Evolutionary conservation across 2,113 vertebrate species (phyloP).

Genomic region (Talpa occidentalis): DNA sequence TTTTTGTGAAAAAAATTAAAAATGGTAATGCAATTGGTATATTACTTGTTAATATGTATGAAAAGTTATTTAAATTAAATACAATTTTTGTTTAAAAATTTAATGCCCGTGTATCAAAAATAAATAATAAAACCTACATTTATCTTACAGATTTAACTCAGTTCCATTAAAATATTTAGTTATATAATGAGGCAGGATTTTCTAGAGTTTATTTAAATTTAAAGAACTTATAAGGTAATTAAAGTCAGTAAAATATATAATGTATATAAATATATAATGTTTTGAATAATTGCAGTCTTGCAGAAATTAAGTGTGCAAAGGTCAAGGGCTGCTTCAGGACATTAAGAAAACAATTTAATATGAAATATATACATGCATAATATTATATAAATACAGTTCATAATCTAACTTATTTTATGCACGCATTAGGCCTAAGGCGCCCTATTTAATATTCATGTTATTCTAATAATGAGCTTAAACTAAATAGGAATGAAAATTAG

Average conservation of each 20-base stretch:
- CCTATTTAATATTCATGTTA: neutral
- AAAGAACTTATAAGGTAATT: constrained; percentile 17
- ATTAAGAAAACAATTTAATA: neutral
- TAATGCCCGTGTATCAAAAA: neutral
- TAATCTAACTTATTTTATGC: neutral
- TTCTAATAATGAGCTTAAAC: neutral
- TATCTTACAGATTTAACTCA: neutral
- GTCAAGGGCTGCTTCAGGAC: neutral
- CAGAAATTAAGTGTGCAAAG: neutral
- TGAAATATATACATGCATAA: neutral
- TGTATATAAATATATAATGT: neutral
- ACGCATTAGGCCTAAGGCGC: neutral
- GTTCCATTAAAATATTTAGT: neutral
- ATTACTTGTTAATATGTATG: neutral
- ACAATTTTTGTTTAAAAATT: constrained; percentile 7
- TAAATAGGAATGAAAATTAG: neutral
- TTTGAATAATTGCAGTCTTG: constrained; percentile 23
- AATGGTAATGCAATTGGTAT: neutral
- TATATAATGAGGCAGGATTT: neutral
- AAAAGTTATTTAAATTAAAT: neutral
- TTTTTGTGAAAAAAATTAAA: neutral
- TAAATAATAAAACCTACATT: neutral
- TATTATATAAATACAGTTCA: neutral
- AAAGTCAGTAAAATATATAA: neutral
- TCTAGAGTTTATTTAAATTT: constrained; percentile 37